phyloP scores from a whole-genome alignment of 2,113 vertebrate species.

The Alouatta palliata region DNA sequence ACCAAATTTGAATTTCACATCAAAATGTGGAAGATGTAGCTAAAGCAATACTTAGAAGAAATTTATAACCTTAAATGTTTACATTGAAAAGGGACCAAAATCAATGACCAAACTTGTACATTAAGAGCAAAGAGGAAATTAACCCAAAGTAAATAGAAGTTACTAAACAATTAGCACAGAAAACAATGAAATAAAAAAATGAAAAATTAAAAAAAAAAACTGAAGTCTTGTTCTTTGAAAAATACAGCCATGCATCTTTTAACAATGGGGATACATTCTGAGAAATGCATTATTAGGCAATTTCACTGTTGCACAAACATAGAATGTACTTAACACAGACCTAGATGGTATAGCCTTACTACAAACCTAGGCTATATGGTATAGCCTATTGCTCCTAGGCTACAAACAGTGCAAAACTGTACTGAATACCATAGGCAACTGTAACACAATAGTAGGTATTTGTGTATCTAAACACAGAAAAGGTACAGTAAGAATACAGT shows the following conservation, averaged over 20 bases:
- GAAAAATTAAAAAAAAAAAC: neutral
- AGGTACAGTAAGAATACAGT: neutral
- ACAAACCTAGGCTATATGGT: neutral
- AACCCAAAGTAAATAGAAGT: neutral
- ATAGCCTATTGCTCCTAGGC: neutral
- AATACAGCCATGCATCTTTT: neutral
- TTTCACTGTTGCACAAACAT: neutral
- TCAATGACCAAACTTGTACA: neutral
- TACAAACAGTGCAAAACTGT: neutral
- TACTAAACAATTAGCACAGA: neutral
- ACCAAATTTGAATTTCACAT: neutral
- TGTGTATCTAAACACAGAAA: neutral
- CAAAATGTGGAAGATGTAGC: neutral
- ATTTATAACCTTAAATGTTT: neutral
- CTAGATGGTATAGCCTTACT: neutral
- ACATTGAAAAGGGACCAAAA: neutral
- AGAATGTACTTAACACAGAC: too few species aligned
- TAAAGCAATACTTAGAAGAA: neutral
- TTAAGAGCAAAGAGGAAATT: neutral
- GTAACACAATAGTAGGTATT: neutral
- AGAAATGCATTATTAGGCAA: neutral
- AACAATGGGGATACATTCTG: neutral
- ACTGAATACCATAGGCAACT: neutral
- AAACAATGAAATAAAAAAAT: neutral
- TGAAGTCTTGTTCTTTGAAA: neutral